phyloP scores from a whole-genome alignment of 2,113 vertebrate genomes.

The Danionella cerebrum region DNA sequence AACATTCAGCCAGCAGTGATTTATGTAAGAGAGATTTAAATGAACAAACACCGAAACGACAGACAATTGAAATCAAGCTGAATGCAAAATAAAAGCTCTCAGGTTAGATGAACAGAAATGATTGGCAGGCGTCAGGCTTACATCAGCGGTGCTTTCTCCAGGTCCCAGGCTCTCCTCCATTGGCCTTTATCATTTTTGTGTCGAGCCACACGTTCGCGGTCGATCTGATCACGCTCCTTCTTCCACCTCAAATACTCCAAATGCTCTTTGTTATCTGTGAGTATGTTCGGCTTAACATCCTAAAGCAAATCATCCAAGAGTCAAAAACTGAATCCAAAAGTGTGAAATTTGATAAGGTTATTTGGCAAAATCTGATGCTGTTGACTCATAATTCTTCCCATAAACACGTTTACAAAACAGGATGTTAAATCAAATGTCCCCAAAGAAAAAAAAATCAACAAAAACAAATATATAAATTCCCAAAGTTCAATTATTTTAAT shows the following conservation, averaged over 20 bases:
- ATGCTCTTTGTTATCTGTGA: constrained; percentile 67
- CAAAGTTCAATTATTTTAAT: too few relatives aligned
- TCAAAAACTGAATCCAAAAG: background rate
- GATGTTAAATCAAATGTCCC: too few relatives aligned
- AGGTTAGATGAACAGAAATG: constrained; percentile 5
- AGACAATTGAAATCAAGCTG: background rate
- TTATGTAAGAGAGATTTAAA: background rate
- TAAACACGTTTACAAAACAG: too few relatives aligned
- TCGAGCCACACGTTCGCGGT: constrained; percentile 81
- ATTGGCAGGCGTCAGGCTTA: constrained; percentile 57
- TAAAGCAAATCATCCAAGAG: background rate
- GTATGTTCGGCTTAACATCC: constrained; percentile 62
- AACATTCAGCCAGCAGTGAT: background rate
- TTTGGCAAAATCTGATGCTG: too few relatives aligned
- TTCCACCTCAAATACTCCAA: constrained; percentile 86
- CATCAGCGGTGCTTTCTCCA: constrained; percentile 86
- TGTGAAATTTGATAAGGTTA: too few relatives aligned
- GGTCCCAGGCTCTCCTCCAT: constrained; percentile 93
- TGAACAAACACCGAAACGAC: background rate
- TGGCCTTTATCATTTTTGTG: constrained; percentile 91
- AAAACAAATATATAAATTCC: too few relatives aligned
- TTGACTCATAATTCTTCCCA: too few relatives aligned
- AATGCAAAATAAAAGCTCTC: background rate
- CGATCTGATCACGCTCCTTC: constrained; percentile 84
- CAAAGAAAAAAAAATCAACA: too few relatives aligned